Conservation (phyloP, 1,140 invertebrate genomes). For the Bombus affinis region DNA sequence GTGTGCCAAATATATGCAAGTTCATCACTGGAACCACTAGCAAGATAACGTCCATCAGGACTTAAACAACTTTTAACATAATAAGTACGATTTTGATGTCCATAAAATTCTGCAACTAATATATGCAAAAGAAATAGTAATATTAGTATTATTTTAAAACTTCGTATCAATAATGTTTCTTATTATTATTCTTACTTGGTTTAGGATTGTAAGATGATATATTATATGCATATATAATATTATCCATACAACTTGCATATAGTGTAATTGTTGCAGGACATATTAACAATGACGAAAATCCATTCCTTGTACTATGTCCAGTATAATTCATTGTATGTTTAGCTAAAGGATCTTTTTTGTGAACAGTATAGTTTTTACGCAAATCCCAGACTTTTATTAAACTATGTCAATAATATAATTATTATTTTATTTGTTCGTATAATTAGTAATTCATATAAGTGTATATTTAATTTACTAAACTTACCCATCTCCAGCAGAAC, state of each 20-base stretch:
- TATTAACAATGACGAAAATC: slow-evolving; percentile 90
- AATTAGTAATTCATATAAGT: neutral
- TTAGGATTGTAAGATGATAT: slow-evolving; percentile 87
- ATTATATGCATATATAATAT: slow-evolving; percentile 93
- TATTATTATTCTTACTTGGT: slow-evolving; percentile 81
- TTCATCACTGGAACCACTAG: slow-evolving; percentile 93
- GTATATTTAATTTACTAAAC: slow-evolving; percentile 12
- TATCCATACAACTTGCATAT: slow-evolving; percentile 94
- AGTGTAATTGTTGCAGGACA: slow-evolving; percentile 87
- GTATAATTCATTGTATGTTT: slow-evolving; percentile 88
- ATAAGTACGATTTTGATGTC: slow-evolving; percentile 90
- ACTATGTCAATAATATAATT: slow-evolving; percentile 68
- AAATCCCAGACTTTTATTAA: slow-evolving; percentile 94
- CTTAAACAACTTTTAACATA: slow-evolving; percentile 92
- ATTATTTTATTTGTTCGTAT: neutral
- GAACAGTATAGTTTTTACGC: slow-evolving; percentile 89
- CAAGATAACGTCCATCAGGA: slow-evolving; percentile 89
- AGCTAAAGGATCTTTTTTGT: slow-evolving; percentile 87
- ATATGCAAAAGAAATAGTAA: slow-evolving; percentile 29
- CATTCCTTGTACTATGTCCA: slow-evolving; percentile 87
- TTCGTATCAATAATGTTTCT: neutral
- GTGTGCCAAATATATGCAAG: slow-evolving; percentile 93
- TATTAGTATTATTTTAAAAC: neutral
- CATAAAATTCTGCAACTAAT: slow-evolving; percentile 81
- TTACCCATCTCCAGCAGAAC: slow-evolving; percentile 91